Base-by-base conservation (phyloP, 2,888 invertebrate species). In the Melieria omissa region DNA sequence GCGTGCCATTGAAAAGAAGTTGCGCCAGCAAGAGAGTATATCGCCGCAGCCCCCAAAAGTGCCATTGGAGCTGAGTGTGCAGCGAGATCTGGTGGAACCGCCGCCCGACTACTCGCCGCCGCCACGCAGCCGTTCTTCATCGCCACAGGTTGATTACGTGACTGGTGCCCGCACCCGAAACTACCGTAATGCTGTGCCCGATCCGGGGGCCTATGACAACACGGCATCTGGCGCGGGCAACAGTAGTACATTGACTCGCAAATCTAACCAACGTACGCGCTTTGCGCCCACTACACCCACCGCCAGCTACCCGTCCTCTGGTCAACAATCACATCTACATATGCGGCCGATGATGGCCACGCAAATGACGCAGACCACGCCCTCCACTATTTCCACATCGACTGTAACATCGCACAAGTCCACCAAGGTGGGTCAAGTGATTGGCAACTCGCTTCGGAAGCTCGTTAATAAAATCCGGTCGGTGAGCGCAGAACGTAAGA, bases 391-490 rank as follows among this genome's bases (percentile, higher is more conserved):
- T 10, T 77, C 80, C 5, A 77, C 78, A 41, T 77, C 78, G 0
- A 78, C 80, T 8, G 75, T 75, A 4, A 69, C 77, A 29, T 78
- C 78, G 10, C 77, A 78, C 65, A 82, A 83, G 60, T 89, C 90
- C 0, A 86, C 80, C 69, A 86, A 85, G 73, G 89, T 91, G 70
- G 90, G 91, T 0, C 88, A 90, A 45, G 89, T 91, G 74, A 92
- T 93, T 83, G 94, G 94, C 65, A 94, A 95, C 83, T 94, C 94
- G 29, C 92, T 95, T 80, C 89, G 94, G 77, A 94, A 94, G 86
- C 86, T 95, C 75, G 94, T 95, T 16, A 94, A 93, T 70, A 94
- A 94, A 87, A 92, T 95, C 71, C 90, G 94, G 5, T 93, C 94
- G 14, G 93, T 92, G 29, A 89, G 94, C 87, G 90, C 90, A 78